Conservation (phyloP, 2,113 vertebrate species). For the Okapia johnstoni region DNA sequence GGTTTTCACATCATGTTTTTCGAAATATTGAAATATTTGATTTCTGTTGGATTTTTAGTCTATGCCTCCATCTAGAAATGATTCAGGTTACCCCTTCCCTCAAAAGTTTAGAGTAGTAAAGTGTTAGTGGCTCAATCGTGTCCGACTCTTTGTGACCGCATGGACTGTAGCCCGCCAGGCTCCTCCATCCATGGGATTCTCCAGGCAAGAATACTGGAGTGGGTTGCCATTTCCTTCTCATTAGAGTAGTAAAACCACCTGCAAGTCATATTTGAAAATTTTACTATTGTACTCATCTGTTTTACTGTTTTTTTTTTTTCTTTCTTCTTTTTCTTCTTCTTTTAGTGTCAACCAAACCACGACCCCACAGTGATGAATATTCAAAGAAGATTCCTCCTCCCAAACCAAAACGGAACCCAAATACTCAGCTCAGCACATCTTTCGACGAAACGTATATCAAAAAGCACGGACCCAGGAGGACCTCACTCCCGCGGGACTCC, state of each 20-base stretch:
- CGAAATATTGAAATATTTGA: not conserved
- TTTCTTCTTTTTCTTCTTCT: slow-evolving; percentile 43
- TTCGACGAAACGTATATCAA: slow-evolving; percentile 94
- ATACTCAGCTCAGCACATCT: slow-evolving; percentile 96
- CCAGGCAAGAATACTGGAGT: not conserved
- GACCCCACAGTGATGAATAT: slow-evolving; percentile 91
- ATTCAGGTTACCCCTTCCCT: not conserved
- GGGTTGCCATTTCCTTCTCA: not conserved
- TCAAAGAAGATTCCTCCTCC: slow-evolving; percentile 95
- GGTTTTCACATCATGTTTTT: not conserved
- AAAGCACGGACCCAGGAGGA: slow-evolving; percentile 84
- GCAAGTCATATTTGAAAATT: not conserved
- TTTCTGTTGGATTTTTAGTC: not conserved
- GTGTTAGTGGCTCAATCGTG: not conserved
- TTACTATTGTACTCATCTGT: not conserved
- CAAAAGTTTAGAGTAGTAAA: not conserved
- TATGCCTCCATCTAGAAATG: not conserved
- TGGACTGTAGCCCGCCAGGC: not conserved
- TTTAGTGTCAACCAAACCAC: slow-evolving; percentile 82
- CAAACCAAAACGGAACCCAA: slow-evolving; percentile 95
- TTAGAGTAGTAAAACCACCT: not conserved
- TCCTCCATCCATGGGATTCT: not conserved
- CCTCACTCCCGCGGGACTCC: slow-evolving; percentile 82
- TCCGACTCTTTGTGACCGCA: not conserved
- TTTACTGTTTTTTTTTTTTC: not conserved